Percentiles rank a stretch among this genome's conserved stretches.
These are phyloP conservation scores for Volucella bombylans DNA, from an alignment of 2,888 invertebrate species.

Conservation along the genomic window DNA sequence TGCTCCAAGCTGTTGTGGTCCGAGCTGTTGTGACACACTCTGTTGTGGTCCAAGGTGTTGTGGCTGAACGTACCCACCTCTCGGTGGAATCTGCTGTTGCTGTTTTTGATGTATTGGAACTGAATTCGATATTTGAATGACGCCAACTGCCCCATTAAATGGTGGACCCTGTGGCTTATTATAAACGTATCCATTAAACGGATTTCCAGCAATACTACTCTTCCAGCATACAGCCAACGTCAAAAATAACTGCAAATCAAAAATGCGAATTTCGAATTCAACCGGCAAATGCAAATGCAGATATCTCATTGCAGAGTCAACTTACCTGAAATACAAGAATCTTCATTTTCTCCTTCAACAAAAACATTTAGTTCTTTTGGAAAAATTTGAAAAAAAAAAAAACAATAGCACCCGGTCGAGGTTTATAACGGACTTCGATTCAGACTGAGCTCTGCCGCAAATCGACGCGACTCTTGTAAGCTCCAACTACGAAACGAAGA, in stretches of 20 bases:
- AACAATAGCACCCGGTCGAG: constrained; percentile 4
- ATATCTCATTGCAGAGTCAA: constrained; percentile 15
- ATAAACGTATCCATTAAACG: constrained; percentile 46
- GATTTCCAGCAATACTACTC: constrained; percentile 6
- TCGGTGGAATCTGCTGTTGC: background rate
- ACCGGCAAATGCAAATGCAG: background rate
- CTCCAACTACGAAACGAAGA: background rate
- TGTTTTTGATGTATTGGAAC: background rate
- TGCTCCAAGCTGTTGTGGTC: too few relatives aligned
- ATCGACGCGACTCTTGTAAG: background rate
- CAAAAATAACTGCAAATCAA: constrained; percentile 40
- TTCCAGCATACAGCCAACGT: constrained; percentile 24
- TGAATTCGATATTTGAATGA: background rate
- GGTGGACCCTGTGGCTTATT: constrained; percentile 8
- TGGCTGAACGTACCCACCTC: background rate
- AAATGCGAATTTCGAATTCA: background rate
- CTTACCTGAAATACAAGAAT: constrained; percentile 56
- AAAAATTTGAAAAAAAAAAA: constrained; percentile 1
- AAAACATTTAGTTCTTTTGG: background rate
- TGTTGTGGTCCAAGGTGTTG: too few relatives aligned
- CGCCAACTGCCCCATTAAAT: constrained; percentile 5
- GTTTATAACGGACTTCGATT: constrained; percentile 30
- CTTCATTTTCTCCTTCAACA: background rate
- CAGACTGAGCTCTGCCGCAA: constrained; percentile 27
- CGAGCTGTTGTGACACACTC: too few relatives aligned